Evolutionary conservation across 2,797 vertebrate species (phyloP).

Genomic region (Chanos chanos): DNA sequence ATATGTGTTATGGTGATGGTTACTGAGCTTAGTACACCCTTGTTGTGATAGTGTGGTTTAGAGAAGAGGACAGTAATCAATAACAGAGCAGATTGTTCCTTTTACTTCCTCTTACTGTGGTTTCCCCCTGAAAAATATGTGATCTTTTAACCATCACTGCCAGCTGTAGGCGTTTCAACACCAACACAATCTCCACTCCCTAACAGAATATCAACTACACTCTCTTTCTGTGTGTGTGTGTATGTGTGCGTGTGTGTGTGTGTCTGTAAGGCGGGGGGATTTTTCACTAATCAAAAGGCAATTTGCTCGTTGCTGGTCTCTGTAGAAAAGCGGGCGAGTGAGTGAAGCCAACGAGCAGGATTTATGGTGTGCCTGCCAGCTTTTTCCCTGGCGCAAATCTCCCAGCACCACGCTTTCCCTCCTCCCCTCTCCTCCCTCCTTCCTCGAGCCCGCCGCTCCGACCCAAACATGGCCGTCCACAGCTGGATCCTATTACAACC

Average conservation of each 20-base stretch:
- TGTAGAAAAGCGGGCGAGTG: conserved; percentile 45
- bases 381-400: conserved; percentile 63
- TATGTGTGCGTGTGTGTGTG: conserved; percentile 27
- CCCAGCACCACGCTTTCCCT: conserved; percentile 51
- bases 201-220: background rate
- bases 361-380: conserved; percentile 67
- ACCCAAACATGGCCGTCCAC: conserved; percentile 71
- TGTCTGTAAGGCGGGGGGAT: conserved; percentile 23
- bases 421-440: background rate
- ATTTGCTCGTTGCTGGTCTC: conserved; percentile 52
- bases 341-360: conserved; percentile 58
- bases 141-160: background rate
- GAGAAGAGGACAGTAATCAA: background rate
- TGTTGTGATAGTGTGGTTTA: background rate
- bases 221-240: conserved; percentile 27
- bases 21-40: too few relatives aligned
- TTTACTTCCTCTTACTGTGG: background rate
- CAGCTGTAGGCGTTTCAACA: conserved; percentile 21
- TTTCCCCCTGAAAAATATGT: background rate
- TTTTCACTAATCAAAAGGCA: conserved; percentile 58
- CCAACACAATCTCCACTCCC: conserved; percentile 1
- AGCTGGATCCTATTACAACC: conserved; percentile 91
- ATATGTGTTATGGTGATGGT: too few relatives aligned
- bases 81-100: background rate
- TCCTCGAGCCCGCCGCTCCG: conserved; percentile 17